These are phyloP conservation scores for Spilarctia lutea DNA, from an alignment of 2,888 invertebrate species.

Conservation along the genomic window DNA sequence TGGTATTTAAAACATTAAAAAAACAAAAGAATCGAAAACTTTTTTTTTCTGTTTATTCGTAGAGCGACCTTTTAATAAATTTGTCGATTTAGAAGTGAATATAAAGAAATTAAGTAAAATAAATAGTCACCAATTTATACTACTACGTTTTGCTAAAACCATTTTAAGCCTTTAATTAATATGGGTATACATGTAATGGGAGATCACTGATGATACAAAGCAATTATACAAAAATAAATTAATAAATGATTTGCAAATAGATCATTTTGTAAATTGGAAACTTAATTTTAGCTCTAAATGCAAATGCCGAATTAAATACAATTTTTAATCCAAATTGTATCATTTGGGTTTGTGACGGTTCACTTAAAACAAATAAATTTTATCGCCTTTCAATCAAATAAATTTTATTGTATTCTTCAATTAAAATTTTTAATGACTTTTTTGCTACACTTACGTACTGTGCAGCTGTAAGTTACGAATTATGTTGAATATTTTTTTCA, in stretches of 20 bases:
- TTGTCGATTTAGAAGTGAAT: too few relatives aligned
- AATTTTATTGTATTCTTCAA: background rate
- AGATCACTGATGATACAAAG: background rate
- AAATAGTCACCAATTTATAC: too few relatives aligned
- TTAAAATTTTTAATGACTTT: slow-evolving; percentile 4
- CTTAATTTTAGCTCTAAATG: background rate
- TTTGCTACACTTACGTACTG: background rate
- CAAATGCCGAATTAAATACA: slow-evolving; percentile 1
- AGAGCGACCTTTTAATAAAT: too few relatives aligned
- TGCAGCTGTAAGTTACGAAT: background rate
- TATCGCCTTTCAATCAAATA: background rate
- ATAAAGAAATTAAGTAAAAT: too few relatives aligned
- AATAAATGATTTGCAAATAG: background rate
- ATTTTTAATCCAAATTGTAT: slow-evolving; percentile 9
- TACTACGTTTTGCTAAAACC: too few relatives aligned
- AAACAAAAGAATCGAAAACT: too few relatives aligned
- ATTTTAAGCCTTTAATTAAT: too few relatives aligned
- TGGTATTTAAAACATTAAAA: too few relatives aligned
- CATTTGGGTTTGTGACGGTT: background rate
- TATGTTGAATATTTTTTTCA: background rate
- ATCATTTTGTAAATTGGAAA: background rate
- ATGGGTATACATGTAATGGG: too few relatives aligned
- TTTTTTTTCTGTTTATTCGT: too few relatives aligned
- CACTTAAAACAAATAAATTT: slow-evolving; percentile 2
- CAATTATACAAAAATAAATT: background rate